These are phyloP conservation scores for Ciconia maguari DNA, from an alignment of 2,113 vertebrate genomes.

Conservation along the genomic window DNA sequence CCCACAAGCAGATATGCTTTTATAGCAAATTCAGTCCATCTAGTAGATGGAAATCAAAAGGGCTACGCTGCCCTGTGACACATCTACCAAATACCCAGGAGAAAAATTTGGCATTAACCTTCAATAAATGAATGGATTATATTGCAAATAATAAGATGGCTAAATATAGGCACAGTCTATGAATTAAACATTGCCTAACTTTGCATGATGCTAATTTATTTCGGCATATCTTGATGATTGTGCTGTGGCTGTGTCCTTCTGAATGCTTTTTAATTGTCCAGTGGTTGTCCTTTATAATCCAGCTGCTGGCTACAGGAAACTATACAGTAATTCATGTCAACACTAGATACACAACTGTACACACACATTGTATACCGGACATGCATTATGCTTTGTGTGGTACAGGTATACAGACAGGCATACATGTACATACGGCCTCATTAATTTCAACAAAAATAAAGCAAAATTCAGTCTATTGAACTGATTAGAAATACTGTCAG, in stretches of 20 bases:
- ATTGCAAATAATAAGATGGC: conserved; percentile 58
- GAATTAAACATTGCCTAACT: conserved; percentile 70
- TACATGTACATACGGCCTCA: not conserved
- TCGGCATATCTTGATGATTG: conserved; percentile 52
- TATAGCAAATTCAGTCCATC: not conserved
- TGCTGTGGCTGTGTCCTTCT: conserved; percentile 48
- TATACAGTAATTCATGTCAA: not conserved
- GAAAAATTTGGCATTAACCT: conserved; percentile 64
- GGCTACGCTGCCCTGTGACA: conserved; percentile 1
- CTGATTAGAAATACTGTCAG: not conserved
- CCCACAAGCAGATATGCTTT: not conserved
- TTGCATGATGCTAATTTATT: conserved; percentile 70
- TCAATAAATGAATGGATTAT: conserved; percentile 65
- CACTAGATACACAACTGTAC: not conserved
- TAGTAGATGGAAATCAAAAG: conserved; percentile 42
- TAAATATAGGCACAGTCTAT: conserved; percentile 65
- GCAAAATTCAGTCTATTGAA: not conserved
- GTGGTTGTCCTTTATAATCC: conserved; percentile 50
- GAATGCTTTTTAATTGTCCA: conserved; percentile 58
- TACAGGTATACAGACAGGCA: not conserved
- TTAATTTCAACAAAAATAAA: not conserved
- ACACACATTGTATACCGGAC: not conserved
- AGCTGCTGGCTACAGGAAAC: conserved; percentile 38
- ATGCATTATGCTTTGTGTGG: not conserved
- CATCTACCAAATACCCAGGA: conserved; percentile 35